Evolutionary conservation across 64 coral and sea anemone genomes (phyloP), one percentile per base, ranked within the genome.

Genomic region (Exaiptasia diaphana): DNA sequence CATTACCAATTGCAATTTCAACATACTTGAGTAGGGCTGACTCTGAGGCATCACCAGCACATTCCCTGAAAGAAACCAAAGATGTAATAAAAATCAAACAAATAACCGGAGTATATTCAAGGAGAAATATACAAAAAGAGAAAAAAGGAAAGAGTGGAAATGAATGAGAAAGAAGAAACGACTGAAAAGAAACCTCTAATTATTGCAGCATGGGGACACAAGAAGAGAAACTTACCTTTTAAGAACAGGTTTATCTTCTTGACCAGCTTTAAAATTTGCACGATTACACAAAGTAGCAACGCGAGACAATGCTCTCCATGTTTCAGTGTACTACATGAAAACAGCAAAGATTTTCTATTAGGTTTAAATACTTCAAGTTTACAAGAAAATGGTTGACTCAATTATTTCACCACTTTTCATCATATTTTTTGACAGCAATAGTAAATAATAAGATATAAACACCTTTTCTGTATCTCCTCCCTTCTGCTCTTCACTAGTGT

Each of bases 31-130:
- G 81, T 42, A 99, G 65, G 10, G 95, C 95, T 56, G 95, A 89
- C 67, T 99, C 95, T 34, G 95, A 99, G 3, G 95, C 95, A 93
- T 99, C 95, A 38, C 95, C 95, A n/a, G 95, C 79, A 23, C 83
- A 77, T 39, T 93, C 95, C 63, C 95, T 99, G 41, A 0, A 72
- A 32, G 31, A 55, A 54, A 70, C 65, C 3, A 68, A 15, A 72
- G 32, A 17, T 24, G 13, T 7, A 38, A 22, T 29, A 25, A 28
- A 20, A 24, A 9, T 38, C 18, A 7, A 41, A 1, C 9, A 3
- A 7, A 26, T 28, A 77, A 14, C 14, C 29, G 36, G 33, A n/a
- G 24, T 10, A 10, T 24, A 61, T 13, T 22, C 3, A 1, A 26
- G 60, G 29, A 31, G 29, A 15, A 56, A 12, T 56, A 1, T 4